Percentiles rank a stretch among this genome's conserved stretches.
Conservation (phyloP, 2,113 vertebrate genomes). For the Emydocephalus ijimae region DNA sequence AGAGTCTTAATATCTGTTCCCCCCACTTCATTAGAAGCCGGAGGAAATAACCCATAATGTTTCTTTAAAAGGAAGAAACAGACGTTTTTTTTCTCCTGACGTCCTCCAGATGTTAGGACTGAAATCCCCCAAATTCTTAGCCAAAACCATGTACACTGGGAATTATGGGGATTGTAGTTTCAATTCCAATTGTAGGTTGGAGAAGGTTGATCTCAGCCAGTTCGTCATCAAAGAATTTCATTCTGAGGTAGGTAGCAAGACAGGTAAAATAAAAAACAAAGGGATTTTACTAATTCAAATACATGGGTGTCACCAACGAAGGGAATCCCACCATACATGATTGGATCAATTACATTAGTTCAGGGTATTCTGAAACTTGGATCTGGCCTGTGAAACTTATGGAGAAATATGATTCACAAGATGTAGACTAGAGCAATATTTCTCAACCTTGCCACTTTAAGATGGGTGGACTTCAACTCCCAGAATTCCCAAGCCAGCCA, state of each 20-base stretch:
- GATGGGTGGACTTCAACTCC: not conserved
- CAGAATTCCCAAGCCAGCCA: not conserved
- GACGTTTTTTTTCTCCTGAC: not conserved
- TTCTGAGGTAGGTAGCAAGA: not conserved
- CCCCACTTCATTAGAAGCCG: too few species aligned
- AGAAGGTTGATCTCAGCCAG: not conserved
- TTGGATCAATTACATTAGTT: not conserved
- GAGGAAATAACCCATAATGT: not conserved
- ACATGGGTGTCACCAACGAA: not conserved
- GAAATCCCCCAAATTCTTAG: not conserved
- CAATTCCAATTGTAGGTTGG: not conserved
- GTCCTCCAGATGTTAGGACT: not conserved
- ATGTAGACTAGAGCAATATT: not conserved
- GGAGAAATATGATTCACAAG: not conserved
- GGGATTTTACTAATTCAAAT: not conserved
- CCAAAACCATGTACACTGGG: not conserved
- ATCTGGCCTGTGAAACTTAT: not conserved
- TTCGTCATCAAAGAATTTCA: not conserved
- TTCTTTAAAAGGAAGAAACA: not conserved
- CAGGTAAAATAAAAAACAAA: not conserved
- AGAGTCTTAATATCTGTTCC: too few species aligned
- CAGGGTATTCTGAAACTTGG: not conserved
- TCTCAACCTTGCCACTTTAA: not conserved
- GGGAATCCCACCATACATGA: not conserved
- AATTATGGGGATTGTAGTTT: not conserved